Conservation (phyloP, 2,888 invertebrate species). For the Lypha dubia region DNA sequence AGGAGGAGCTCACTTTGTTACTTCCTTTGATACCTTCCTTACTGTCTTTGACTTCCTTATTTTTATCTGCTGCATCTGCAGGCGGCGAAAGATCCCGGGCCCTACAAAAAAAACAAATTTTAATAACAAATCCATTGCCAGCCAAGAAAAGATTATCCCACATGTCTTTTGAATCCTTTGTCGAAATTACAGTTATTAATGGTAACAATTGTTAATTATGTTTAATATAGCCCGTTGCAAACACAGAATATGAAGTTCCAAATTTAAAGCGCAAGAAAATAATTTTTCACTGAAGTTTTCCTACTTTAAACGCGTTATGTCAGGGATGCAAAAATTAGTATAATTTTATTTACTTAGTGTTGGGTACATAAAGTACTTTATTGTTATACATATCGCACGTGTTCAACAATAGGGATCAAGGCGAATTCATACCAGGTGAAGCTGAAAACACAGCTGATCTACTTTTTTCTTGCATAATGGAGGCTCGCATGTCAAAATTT, state of each 20-base stretch:
- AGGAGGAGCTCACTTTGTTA: constrained; percentile 73
- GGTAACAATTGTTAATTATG: not conserved
- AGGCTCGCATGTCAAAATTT: too few species aligned
- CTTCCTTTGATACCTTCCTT: constrained; percentile 78
- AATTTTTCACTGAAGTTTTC: constrained; percentile 8
- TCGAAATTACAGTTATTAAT: not conserved
- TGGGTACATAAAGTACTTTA: too few species aligned
- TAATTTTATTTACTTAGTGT: too few species aligned
- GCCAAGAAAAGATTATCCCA: constrained; percentile 9
- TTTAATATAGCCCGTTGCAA: constrained; percentile 2
- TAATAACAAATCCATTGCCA: not conserved
- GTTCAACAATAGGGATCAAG: too few species aligned
- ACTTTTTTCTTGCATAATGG: too few species aligned
- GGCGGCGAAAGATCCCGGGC: constrained; percentile 90
- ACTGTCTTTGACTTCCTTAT: constrained; percentile 87
- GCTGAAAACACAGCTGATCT: too few species aligned
- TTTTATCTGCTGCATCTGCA: constrained; percentile 87
- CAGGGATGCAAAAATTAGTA: too few species aligned
- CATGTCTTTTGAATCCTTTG: constrained; percentile 34
- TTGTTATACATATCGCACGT: too few species aligned
- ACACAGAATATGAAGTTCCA: too few species aligned
- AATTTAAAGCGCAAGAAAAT: too few species aligned
- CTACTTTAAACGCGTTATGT: constrained; percentile 48
- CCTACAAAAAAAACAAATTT: constrained; percentile 83
- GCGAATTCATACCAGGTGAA: too few species aligned